Conservation (phyloP, 1,140 invertebrate genomes). For the Eubasilissa regina region DNA sequence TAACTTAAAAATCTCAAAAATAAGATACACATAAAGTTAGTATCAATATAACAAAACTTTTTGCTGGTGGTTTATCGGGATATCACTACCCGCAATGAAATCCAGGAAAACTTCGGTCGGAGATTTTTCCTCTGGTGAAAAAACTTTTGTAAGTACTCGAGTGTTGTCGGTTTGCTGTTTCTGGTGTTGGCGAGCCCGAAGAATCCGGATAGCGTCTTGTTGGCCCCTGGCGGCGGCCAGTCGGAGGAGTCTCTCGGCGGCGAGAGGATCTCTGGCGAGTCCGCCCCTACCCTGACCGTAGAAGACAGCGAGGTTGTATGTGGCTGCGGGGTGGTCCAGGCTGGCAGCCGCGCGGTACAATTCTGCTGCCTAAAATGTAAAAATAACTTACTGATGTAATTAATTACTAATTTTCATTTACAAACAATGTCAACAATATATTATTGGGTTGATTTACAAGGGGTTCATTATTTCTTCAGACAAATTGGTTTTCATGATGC, state of each 20-base stretch:
- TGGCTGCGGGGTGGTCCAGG: conserved; percentile 74
- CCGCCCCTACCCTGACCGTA: conserved; percentile 77
- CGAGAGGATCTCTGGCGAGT: conserved; percentile 66
- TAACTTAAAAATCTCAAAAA: too few relatives aligned
- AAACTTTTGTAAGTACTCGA: neutral
- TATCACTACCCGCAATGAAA: conserved; percentile 40
- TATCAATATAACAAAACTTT: neutral
- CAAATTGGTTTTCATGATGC: too few relatives aligned
- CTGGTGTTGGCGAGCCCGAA: neutral
- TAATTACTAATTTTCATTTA: neutral
- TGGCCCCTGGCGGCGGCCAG: conserved; percentile 76
- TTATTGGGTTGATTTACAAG: too few relatives aligned
- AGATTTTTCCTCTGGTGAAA: neutral
- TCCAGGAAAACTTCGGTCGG: conserved; percentile 51
- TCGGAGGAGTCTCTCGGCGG: conserved; percentile 70
- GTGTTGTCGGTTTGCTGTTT: neutral
- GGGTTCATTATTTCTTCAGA: too few relatives aligned
- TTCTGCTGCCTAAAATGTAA: conserved; percentile 72
- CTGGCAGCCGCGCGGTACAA: conserved; percentile 74
- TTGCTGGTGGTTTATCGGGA: neutral
- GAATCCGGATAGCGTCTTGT: conserved; percentile 65
- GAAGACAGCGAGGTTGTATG: conserved; percentile 78
- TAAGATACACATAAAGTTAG: too few relatives aligned
- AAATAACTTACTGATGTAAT: conserved; percentile 28
- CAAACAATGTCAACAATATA: too few relatives aligned